Percentiles rank a stretch among this genome's conserved stretches.
These are phyloP conservation scores for Chelonoidis abingdonii DNA, from an alignment of 2,113 vertebrate species.

Conservation along the genomic window DNA sequence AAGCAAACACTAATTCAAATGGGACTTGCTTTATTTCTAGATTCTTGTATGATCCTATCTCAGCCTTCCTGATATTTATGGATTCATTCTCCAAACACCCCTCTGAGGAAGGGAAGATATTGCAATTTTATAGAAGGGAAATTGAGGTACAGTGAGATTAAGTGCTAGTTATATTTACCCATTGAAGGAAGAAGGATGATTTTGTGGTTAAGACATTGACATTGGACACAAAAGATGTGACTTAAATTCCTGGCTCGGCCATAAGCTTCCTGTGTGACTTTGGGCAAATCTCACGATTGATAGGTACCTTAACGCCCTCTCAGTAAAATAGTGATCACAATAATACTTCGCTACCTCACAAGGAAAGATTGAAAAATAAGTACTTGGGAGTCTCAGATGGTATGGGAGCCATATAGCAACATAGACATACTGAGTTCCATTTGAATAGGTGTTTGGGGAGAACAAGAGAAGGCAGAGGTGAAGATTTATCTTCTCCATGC, in stretches of 20 bases:
- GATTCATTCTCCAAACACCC: not conserved
- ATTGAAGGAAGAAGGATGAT: not conserved
- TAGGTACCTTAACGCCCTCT: accelerated
- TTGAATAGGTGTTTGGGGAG: not conserved
- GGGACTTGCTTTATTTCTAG: not conserved
- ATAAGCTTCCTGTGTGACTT: not conserved
- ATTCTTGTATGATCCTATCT: not conserved
- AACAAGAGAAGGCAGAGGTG: not conserved
- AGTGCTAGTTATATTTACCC: not conserved
- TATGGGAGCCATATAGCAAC: not conserved
- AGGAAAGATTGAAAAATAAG: not conserved
- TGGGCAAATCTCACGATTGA: not conserved
- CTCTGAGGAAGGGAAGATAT: not conserved
- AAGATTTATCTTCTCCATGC: not conserved
- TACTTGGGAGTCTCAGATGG: not conserved
- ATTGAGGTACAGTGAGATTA: not conserved
- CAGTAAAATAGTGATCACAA: accelerated
- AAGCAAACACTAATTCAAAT: not conserved
- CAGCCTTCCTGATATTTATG: not conserved
- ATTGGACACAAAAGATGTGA: not conserved
- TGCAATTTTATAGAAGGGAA: not conserved
- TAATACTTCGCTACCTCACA: accelerated
- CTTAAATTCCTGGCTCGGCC: not conserved
- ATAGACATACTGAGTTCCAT: not conserved
- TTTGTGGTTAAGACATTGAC: not conserved